Evolutionary conservation across 2,888 invertebrate species (phyloP), one percentile per base, ranked within the genome.

Genomic region (Drosophila macrothrix): DNA sequence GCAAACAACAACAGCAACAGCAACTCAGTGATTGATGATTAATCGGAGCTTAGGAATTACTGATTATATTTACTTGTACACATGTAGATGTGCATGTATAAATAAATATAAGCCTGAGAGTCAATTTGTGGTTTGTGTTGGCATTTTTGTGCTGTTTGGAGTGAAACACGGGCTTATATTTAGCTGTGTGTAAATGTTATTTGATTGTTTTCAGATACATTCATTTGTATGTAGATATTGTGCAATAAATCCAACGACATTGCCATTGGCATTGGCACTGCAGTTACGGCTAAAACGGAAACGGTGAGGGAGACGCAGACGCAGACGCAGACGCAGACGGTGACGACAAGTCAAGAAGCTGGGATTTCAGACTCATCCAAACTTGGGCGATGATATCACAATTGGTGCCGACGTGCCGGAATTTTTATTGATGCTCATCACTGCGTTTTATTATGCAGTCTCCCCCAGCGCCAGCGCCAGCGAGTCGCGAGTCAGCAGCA

Each of bases 341-440:
- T 12, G 37, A 37, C 25, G 25, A 46, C 25, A 31, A 9, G 29
- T 16, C 31, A 14, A 28, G 22, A 35, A 62, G 33, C 61, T 52
- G 71, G 49, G 69, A 46, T 25, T 19, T 56, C 58, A 73, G 67
- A 63, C 39, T 70, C 71, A 67, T 73, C 68, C 82, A 76, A 80
- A 80, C 75, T 82, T 78, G 74, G 73, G 56, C 76, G 85, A 86
- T 86, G 88, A 86, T 88, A 86, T 86, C 85, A 86, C 73, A 69
- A 28, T 52, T 62, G 52, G 41, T 62, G 52, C 37, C 69, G 70
- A 85, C 85, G 85, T 85, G 85, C 61, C 80, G 85, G 83, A 83
- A 86, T 83, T 84, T 80, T 78, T 83, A 85, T 85, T 77, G 85
- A 54, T 62, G 82, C 83, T 88, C 85, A 87, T 87, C 85, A 83